Evolutionary conservation across 1,140 invertebrate species (phyloP).

Genomic region (Zaprionus africanus): DNA sequence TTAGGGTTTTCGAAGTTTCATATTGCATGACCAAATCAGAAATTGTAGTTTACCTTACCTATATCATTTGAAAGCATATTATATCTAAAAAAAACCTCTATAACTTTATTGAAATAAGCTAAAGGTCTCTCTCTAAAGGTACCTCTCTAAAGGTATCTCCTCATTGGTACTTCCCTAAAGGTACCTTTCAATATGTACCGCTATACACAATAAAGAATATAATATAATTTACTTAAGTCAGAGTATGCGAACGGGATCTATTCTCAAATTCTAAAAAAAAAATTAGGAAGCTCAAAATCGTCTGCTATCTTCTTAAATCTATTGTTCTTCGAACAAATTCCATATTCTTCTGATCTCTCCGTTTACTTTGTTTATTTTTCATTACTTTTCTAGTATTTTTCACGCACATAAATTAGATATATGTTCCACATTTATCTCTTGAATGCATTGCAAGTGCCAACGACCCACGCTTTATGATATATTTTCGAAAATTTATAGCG

Average conservation of each 20-base stretch:
- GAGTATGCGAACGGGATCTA: too few relatives aligned
- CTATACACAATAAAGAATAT: not conserved
- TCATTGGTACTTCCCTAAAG: too few relatives aligned
- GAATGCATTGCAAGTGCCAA: conserved; percentile 50
- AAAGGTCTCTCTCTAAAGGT: not conserved
- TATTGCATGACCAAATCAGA: too few relatives aligned
- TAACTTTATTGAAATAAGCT: not conserved
- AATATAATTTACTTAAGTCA: not conserved
- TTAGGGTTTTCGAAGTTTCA: too few relatives aligned
- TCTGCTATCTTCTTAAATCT: too few relatives aligned
- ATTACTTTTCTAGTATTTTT: conserved; percentile 5
- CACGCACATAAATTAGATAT: conserved; percentile 5
- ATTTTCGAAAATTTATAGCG: conserved; percentile 24
- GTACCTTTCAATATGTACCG: too few relatives aligned
- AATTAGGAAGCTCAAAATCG: too few relatives aligned
- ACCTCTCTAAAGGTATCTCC: too few relatives aligned
- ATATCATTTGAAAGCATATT: not conserved
- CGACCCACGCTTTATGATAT: conserved; percentile 35
- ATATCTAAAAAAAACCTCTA: not conserved
- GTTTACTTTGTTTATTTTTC: not conserved
- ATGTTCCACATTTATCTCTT: not conserved
- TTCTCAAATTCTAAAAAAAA: too few relatives aligned
- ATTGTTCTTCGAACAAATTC: not conserved
- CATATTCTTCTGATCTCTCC: not conserved
- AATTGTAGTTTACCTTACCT: too few relatives aligned